These are phyloP conservation scores for Syncerus caffer DNA, from an alignment of 2,797 vertebrate species.

Conservation along the genomic window DNA sequence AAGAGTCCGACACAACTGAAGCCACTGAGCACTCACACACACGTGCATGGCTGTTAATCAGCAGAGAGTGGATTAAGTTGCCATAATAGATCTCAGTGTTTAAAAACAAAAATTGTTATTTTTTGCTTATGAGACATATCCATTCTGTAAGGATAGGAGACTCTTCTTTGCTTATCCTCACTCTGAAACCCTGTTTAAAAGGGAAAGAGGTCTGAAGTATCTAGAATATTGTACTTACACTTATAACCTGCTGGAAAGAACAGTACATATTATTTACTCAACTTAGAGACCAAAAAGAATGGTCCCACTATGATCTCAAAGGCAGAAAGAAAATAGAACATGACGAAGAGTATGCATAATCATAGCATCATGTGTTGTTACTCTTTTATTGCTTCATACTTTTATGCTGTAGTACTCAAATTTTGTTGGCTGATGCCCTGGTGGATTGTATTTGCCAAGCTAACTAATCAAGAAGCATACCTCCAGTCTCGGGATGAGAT, in stretches of 20 bases:
- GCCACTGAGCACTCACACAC: neutral
- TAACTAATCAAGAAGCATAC: slow-evolving; percentile 20
- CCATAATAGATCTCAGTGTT: neutral
- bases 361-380: too few relatives aligned
- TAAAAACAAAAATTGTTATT: neutral
- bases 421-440: neutral
- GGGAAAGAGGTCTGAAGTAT: neutral
- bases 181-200: neutral
- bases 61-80: neutral
- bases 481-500: slow-evolving; percentile 1
- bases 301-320: neutral
- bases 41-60: neutral
- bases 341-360: fast-evolving
- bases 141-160: neutral
- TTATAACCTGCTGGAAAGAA: neutral
- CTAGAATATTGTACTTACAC: neutral
- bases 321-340: neutral
- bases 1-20: neutral
- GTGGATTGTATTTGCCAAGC: neutral
- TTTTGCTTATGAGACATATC: neutral
- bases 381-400: neutral
- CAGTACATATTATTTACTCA: neutral
- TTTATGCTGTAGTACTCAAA: neutral
- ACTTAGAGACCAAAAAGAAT: neutral
- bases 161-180: neutral